Conservation (phyloP, 2,113 vertebrate genomes). For the Ailuropoda melanoleuca region DNA sequence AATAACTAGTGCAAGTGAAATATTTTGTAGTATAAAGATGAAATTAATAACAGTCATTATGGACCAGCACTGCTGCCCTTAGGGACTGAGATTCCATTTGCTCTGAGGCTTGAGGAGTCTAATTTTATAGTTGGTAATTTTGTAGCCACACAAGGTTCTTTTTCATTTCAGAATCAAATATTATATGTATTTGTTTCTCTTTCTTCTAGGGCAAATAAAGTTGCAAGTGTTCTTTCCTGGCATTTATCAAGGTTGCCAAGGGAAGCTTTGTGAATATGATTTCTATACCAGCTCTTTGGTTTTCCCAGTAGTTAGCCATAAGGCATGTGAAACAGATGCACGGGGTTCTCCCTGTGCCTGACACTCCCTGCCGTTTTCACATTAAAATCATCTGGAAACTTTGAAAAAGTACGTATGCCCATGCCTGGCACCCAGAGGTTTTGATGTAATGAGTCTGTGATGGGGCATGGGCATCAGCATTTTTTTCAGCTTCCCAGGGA, state of each 20-base stretch:
- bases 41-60: constrained; percentile 76
- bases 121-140: constrained; percentile 74
- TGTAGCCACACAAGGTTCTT: constrained; percentile 38
- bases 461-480: not conserved
- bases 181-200: constrained; percentile 66
- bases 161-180: constrained; percentile 53
- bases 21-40: constrained; percentile 71
- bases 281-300: not conserved
- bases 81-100: constrained; percentile 63
- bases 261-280: not conserved
- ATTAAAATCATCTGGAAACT: not conserved
- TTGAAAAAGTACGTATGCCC: not conserved
- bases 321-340: not conserved
- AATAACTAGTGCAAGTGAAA: constrained; percentile 69
- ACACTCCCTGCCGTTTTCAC: not conserved
- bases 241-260: not conserved
- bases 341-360: not conserved
- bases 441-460: not conserved
- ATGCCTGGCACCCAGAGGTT: not conserved
- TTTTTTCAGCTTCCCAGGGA: not conserved
- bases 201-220: constrained; percentile 41
- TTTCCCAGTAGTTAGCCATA: not conserved
- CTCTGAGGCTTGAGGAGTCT: constrained; percentile 56
- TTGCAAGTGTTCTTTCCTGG: not conserved
- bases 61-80: constrained; percentile 49